These are phyloP conservation scores for Mamestra brassicae DNA, from an alignment of 2,888 invertebrate species.

Conservation along the genomic window DNA sequence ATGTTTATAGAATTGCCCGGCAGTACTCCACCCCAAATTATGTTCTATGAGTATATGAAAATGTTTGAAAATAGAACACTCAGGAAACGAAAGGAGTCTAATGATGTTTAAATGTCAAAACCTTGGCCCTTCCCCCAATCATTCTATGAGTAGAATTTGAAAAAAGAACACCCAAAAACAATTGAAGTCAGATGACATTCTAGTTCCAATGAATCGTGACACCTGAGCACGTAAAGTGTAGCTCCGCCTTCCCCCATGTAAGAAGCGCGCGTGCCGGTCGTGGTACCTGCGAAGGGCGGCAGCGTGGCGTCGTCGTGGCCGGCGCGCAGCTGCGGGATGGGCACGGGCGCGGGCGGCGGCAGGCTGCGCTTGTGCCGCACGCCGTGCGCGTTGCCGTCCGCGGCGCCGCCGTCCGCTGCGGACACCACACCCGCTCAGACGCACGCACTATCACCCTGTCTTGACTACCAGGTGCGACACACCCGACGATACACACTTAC, in stretches of 20 bases:
- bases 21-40: background rate
- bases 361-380: conserved; percentile 96
- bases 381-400: conserved; percentile 95
- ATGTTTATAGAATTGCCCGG: too few species aligned
- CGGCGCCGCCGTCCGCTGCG: conserved; percentile 90
- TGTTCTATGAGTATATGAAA: background rate
- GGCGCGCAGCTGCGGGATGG: conserved; percentile 97
- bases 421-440: conserved; percentile 87
- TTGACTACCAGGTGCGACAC: conserved; percentile 15
- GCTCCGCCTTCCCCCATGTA: conserved; percentile 41
- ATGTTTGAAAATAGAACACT: background rate
- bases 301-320: conserved; percentile 79
- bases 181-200: background rate
- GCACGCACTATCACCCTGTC: conserved; percentile 71
- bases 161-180: conserved; percentile 14
- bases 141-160: too few species aligned
- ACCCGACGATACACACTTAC: conserved; percentile 18
- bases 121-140: background rate
- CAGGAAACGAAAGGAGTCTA: background rate
- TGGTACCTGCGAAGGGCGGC: conserved; percentile 88
- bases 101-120: background rate
- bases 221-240: conserved; percentile 9
- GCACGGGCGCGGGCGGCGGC: conserved; percentile 95
- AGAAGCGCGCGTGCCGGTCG: background rate
- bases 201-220: conserved; percentile 8